Conservation (phyloP, 2,888 invertebrate genomes). For the Hirtodrosophila cameraria region DNA sequence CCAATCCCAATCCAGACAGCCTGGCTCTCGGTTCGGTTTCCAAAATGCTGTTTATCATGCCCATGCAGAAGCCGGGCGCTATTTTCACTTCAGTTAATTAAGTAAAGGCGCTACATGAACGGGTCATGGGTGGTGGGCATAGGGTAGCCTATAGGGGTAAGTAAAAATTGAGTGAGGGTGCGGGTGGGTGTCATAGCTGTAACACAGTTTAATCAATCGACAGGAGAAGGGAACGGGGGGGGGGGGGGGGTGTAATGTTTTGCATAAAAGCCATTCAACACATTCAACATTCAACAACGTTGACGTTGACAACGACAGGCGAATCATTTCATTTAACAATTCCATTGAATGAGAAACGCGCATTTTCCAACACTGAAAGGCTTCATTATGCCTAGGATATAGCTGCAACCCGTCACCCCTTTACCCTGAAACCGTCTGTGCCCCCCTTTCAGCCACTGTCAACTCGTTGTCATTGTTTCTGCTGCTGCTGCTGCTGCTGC, state of each 20-base stretch:
- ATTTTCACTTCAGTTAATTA: conserved; percentile 79
- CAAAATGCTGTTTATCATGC: conserved; percentile 70
- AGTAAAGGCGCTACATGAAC: conserved; percentile 63
- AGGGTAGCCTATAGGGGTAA: conserved; percentile 4
- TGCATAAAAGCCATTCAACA: conserved; percentile 53
- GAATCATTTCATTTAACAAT: conserved; percentile 77
- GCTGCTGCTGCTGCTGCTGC: conserved; percentile 40
- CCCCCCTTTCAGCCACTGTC: conserved; percentile 53
- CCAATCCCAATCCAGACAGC: neutral
- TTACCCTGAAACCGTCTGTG: too few relatives aligned
- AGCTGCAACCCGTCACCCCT: neutral
- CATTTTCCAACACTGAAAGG: conserved; percentile 73
- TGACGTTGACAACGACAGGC: conserved; percentile 37
- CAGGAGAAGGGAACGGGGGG: neutral
- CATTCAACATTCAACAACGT: conserved; percentile 31
- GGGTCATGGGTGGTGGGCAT: neutral
- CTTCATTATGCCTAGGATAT: conserved; percentile 61
- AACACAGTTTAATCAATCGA: conserved; percentile 66
- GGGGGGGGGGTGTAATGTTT: neutral
- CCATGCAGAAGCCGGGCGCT: conserved; percentile 61
- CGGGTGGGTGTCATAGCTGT: conserved; percentile 11
- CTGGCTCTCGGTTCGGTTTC: conserved; percentile 8
- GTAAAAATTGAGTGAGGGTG: neutral
- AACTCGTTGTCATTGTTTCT: conserved; percentile 75
- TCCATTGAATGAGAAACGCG: conserved; percentile 73